phyloP scores from a whole-genome alignment of 1,140 invertebrate species.

The Neodiprion pinetum region DNA sequence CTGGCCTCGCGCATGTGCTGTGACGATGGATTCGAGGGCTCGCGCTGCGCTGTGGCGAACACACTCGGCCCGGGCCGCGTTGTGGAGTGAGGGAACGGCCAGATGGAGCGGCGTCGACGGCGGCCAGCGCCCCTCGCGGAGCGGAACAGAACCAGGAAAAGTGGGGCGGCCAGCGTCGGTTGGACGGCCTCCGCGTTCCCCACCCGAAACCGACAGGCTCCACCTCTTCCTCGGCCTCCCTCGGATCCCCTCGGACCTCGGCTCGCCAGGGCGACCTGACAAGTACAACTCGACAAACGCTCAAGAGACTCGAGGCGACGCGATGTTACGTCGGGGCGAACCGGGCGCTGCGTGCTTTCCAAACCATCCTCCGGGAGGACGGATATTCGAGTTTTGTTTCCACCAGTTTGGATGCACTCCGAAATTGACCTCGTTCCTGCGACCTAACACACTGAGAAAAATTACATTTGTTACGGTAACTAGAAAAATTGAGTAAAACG shows the following conservation, averaged over 20 bases:
- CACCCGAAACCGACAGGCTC: background rate
- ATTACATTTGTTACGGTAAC: no score
- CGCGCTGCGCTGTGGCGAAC: constrained; percentile 27
- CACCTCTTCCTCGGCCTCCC: background rate
- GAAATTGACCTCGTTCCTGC: no score
- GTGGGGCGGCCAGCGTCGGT: constrained; percentile 39
- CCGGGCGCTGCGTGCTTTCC: no score
- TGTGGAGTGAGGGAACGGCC: constrained; percentile 54
- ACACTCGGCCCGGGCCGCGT: constrained; percentile 47
- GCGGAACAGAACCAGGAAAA: constrained; percentile 20
- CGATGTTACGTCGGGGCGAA: background rate
- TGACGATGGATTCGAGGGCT: constrained; percentile 22
- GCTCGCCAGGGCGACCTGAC: background rate
- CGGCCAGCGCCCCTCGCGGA: constrained; percentile 19
- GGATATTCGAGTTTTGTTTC: background rate
- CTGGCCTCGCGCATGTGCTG: constrained; percentile 20
- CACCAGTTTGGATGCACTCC: no score
- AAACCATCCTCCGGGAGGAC: background rate
- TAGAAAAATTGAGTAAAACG: no score
- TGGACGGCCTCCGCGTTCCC: constrained; percentile 40
- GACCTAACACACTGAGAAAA: no score
- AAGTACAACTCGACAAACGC: constrained; percentile 31
- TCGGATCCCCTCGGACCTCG: background rate
- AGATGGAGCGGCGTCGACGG: constrained; percentile 36
- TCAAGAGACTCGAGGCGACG: background rate